phyloP scores from a whole-genome alignment of 2,888 invertebrate genomes.

The Xanthorhoe designata region DNA sequence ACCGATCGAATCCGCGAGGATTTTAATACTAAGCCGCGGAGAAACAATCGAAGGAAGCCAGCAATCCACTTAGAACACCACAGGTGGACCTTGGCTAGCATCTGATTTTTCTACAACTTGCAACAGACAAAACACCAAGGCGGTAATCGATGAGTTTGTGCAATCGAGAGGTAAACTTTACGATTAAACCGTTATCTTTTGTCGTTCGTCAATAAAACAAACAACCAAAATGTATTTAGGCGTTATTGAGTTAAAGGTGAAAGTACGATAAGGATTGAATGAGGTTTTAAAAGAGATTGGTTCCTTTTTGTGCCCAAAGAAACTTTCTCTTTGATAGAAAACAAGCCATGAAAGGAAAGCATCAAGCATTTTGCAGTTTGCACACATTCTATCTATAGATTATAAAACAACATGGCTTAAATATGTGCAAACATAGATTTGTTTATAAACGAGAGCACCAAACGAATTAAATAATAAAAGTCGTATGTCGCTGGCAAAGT shows the following conservation, averaged over 20 bases:
- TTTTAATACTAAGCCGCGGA: slow-evolving; percentile 27
- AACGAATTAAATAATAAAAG: slow-evolving; percentile 15
- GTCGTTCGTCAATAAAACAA: slow-evolving; percentile 25
- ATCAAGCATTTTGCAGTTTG: slow-evolving; percentile 19
- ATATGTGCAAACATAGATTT: slow-evolving; percentile 16
- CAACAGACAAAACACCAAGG: slow-evolving; percentile 19
- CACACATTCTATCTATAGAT: slow-evolving; percentile 14
- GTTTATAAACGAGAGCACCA: slow-evolving; percentile 1
- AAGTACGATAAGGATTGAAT: slow-evolving; percentile 52
- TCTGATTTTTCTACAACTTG: slow-evolving; percentile 14
- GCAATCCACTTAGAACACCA: slow-evolving; percentile 46
- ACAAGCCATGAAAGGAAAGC: slow-evolving; percentile 38
- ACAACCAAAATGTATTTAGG: slow-evolving; percentile 30
- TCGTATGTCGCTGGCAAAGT: slow-evolving; percentile 22
- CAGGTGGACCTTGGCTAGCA: slow-evolving; percentile 54
- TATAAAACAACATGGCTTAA: slow-evolving; percentile 18
- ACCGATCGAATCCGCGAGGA: slow-evolving; percentile 33
- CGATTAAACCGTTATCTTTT: slow-evolving; percentile 16
- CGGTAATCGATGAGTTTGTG: slow-evolving; percentile 19
- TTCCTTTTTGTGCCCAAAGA: slow-evolving; percentile 46
- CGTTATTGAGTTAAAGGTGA: slow-evolving; percentile 49
- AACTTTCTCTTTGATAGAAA: slow-evolving; percentile 46
- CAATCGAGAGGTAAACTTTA: slow-evolving; percentile 10
- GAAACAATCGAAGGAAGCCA: slow-evolving; percentile 36
- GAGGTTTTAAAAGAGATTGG: slow-evolving; percentile 41